phyloP scores from a whole-genome alignment of 2,797 vertebrate species.

The Neosilurus mollespiculum region DNA sequence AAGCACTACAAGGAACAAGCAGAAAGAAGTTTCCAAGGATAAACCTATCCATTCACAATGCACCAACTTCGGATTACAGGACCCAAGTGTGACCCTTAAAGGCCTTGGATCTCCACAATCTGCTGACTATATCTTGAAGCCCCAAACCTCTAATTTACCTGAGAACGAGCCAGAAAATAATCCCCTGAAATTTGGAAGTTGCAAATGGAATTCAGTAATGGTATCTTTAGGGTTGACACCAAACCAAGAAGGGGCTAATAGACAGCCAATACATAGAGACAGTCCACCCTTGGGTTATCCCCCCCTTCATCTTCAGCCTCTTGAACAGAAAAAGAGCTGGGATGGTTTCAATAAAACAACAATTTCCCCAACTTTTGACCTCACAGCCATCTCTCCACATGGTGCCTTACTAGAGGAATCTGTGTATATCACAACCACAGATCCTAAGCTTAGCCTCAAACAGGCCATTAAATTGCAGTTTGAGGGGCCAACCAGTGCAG shows the following conservation, averaged over 20 bases:
- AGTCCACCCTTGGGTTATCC: constrained; percentile 71
- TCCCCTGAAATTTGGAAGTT: constrained; percentile 49
- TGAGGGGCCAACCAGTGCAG: constrained; percentile 79
- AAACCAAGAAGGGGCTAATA: constrained; percentile 64
- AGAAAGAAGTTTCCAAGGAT: constrained; percentile 53
- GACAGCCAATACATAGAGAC: constrained; percentile 63
- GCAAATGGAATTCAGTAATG: constrained; percentile 74
- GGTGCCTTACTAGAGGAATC: constrained; percentile 72
- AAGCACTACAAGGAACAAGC: constrained; percentile 60
- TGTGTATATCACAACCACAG: constrained; percentile 69
- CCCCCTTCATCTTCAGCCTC: constrained; percentile 65
- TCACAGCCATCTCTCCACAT: constrained; percentile 53
- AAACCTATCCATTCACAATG: constrained; percentile 58
- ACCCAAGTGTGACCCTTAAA: constrained; percentile 61
- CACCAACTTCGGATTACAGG: constrained; percentile 61
- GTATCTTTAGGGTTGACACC: constrained; percentile 76
- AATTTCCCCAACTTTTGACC: constrained; percentile 63
- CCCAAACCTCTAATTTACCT: constrained; percentile 60
- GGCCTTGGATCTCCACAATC: constrained; percentile 46
- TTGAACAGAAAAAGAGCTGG: constrained; percentile 64
- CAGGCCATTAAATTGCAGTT: constrained; percentile 83
- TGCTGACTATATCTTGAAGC: constrained; percentile 59
- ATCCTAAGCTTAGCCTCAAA: constrained; percentile 80
- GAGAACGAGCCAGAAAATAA: constrained; percentile 58
- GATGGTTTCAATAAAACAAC: constrained; percentile 64